Conservation (phyloP, 2,113 vertebrate species). For the Neomonachus schauinslandi region DNA sequence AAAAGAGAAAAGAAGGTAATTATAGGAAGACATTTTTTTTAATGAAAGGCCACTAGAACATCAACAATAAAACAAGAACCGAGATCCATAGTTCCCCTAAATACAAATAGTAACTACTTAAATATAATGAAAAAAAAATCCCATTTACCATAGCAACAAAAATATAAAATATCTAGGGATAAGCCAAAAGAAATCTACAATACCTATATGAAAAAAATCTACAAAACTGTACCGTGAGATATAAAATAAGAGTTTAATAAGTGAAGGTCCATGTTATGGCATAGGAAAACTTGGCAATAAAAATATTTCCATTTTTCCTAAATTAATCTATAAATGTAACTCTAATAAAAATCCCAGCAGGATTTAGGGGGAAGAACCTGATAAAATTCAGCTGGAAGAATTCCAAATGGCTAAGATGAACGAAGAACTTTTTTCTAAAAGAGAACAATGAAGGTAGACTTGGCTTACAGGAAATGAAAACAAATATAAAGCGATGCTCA, state of each 20-base stretch:
- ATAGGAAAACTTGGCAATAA: constrained; percentile 40
- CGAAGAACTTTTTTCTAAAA: not conserved
- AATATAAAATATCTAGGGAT: constrained; percentile 61
- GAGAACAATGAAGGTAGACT: not conserved
- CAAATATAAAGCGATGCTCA: not conserved
- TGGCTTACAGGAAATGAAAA: not conserved
- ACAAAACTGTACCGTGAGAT: constrained; percentile 37
- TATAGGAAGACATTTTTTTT: constrained; percentile 7
- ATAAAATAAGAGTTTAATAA: constrained; percentile 76
- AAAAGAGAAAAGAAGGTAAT: constrained; percentile 18
- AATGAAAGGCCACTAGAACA: not conserved
- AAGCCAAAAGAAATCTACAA: constrained; percentile 33
- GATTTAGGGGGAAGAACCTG: constrained; percentile 55
- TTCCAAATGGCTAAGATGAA: constrained; percentile 54
- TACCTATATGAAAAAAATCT: constrained; percentile 8
- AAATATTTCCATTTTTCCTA: constrained; percentile 61
- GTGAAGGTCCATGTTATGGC: constrained; percentile 52
- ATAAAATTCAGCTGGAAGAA: constrained; percentile 58
- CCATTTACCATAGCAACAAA: constrained; percentile 63
- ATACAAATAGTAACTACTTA: constrained; percentile 55
- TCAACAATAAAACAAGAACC: constrained; percentile 13
- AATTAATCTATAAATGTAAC: constrained; percentile 70
- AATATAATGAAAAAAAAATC: not conserved
- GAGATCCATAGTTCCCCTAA: not conserved
- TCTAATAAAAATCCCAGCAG: constrained; percentile 68